Evolutionary conservation across 2,888 invertebrate species (phyloP), one percentile per base, ranked within the genome.

Genomic region (Barypeithes pellucidus): DNA sequence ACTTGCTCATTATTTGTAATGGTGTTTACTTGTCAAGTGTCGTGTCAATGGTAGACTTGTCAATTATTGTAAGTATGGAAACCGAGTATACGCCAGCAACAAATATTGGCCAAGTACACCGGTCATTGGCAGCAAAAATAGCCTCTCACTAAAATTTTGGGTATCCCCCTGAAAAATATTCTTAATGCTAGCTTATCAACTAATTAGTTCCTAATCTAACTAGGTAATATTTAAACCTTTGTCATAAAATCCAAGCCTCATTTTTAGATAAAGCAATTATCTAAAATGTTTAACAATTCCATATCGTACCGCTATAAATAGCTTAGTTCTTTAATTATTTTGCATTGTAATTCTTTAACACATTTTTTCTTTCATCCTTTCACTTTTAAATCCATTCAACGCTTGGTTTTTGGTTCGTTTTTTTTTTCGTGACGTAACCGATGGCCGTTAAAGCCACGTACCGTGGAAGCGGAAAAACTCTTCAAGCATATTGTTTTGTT

Each of bases 391-490:
- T 39, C 60, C 24, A 68, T 61, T 61, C 4, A 16, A 59, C 16
- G 16, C 24, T 22, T 24, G 29, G 18, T 24, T 61, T 43, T 68
- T 67, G 22, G 43, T 39, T 67, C 39, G 43, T 39, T 60, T 60
- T 14, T 33, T 24, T 60, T 60, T 16, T 60, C 22, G 60, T 68
- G 68, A 68, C 33, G 61, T 68, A 68, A 68, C 18, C 7, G 16
- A 22, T 61, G 50, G 50, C 33, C 33, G 54, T 57, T 18, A 50
- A 61, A 68, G 61, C 39, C 61, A 36, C 59, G 47, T 61, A 68
- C 68, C 68, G 50, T 68, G 52, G 50, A 68, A 68, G 33, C 68
- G 68, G 47, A 61, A 67, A 67, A 68, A 60, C 18, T 43, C 22
- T 59, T 43, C 57, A 67, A 67, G 67, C 57, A 57, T 29, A 59